Percentiles rank a stretch among this genome's conserved stretches.
phyloP scores from a whole-genome alignment of 2,888 invertebrate species.

The Phytoseiulus persimilis region DNA sequence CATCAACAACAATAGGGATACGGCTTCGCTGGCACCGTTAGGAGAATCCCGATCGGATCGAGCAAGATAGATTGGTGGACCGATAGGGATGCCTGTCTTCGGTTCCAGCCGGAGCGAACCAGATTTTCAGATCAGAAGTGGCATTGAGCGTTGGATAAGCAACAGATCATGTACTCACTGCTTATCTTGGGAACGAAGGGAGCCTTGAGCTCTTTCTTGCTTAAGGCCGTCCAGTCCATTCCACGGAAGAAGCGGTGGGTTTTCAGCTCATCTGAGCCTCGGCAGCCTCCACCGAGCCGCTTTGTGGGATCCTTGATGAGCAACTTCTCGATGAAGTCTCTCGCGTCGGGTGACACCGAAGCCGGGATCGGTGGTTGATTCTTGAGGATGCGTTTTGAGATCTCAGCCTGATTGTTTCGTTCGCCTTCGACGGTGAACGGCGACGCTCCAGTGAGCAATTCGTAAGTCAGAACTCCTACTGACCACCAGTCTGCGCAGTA shows the following conservation, averaged over 20 bases:
- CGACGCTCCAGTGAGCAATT: conserved; percentile 88
- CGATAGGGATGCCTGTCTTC: too few relatives aligned
- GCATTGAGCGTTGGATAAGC: too few relatives aligned
- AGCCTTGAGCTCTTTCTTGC: conserved; percentile 66
- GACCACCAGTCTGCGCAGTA: conserved; percentile 94
- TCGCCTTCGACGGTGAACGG: conserved; percentile 94
- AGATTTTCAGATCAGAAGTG: neutral
- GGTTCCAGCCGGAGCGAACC: neutral
- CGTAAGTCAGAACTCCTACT: conserved; percentile 88
- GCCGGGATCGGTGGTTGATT: conserved; percentile 82
- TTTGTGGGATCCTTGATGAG: conserved; percentile 80
- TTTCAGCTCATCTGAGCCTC: conserved; percentile 79
- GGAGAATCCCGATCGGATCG: neutral
- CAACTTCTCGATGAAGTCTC: conserved; percentile 70
- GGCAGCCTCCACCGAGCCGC: conserved; percentile 74
- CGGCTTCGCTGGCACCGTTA: neutral
- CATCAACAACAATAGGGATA: neutral
- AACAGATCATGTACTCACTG: conserved; percentile 48
- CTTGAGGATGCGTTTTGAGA: conserved; percentile 77
- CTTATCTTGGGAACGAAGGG: conserved; percentile 81
- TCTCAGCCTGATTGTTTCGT: conserved; percentile 85
- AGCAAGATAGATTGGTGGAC: neutral
- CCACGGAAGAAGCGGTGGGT: conserved; percentile 77
- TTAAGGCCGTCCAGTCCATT: conserved; percentile 74
- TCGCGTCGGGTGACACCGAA: conserved; percentile 63